Base-by-base conservation (phyloP, 92 coral and sea anemone genomes). In the Metridium senile region DNA sequence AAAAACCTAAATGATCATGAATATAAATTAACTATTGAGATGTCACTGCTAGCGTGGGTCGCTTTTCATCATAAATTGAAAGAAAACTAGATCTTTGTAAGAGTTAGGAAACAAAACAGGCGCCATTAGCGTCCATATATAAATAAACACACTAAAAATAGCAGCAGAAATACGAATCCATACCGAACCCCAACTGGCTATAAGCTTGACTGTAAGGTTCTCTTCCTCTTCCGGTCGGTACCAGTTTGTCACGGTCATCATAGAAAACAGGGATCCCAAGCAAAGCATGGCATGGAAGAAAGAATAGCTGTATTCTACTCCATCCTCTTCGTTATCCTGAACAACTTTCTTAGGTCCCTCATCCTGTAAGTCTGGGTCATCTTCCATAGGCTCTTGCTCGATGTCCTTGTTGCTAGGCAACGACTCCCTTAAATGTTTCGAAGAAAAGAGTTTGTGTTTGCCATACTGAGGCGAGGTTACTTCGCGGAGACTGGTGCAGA, bases 191-290 rank as follows among this genome's bases (percentile, higher is more conserved):
- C 99, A 96, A 26, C 97, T 93, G 26, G 88, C 85, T 19, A 96
- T 86, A 13, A 96, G 85, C 73, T 91, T 96, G 58, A 96, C 97
- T 19, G 89, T 87, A 33, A 82, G 77, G 62, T 93, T 89, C 39
- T 96, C 92, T 19, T 93, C 99, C 57, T 96, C 97, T 25, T 96
- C 99, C 11, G 97, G 94, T 31, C 99, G 90, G 84, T 96, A 96
- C 99, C 99, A 96, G 77, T 84, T 88, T 19, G 99, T 96, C 63
- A 96, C 79, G 29, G 97, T 82, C 98, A 93, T 96, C 93, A 93
- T 93, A 8, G 97, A 71, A 65, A 93, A 93, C 28, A 96, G 82
- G 28, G 98, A 77, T 1, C 98, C 97, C 54, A 96, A 75, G 61
- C 91, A 87, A 53, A 93, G 89, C 26, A 91, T 74, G 34, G 85